These are phyloP conservation scores for Peucedramus taeniatus DNA, from an alignment of 2,113 vertebrate species.

Conservation along the genomic window DNA sequence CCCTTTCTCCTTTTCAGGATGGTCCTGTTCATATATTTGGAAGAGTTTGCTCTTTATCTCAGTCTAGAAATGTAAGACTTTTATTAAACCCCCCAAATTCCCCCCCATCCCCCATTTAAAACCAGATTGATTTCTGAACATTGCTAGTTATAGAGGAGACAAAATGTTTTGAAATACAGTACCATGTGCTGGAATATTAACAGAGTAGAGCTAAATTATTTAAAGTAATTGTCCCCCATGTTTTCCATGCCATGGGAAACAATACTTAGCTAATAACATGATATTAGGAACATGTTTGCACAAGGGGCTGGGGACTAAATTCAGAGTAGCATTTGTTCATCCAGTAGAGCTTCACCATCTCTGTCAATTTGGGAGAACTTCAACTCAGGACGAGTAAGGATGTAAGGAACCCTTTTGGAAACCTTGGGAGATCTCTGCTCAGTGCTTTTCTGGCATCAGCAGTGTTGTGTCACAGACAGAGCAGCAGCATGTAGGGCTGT, in stretches of 20 bases:
- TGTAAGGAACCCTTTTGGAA: background rate
- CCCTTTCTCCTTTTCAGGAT: background rate
- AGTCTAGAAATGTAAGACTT: background rate
- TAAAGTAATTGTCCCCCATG: background rate
- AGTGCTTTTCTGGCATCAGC: background rate
- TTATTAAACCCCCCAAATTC: background rate
- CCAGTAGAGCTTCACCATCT: background rate
- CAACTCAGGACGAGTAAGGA: background rate
- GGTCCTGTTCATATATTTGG: background rate
- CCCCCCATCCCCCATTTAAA: background rate
- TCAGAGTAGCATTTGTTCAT: background rate
- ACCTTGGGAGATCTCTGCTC: background rate
- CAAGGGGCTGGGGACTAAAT: background rate
- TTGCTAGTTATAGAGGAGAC: background rate
- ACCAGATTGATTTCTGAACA: background rate
- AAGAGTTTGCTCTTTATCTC: background rate
- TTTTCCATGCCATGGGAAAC: background rate
- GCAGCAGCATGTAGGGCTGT: rapidly evolving
- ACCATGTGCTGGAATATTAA: background rate
- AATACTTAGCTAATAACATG: background rate
- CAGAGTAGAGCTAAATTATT: background rate
- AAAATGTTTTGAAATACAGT: background rate
- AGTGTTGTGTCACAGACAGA: background rate
- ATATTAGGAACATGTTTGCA: background rate
- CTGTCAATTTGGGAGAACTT: background rate